Conservation (phyloP, 2,797 vertebrate genomes). For the Crenuchus spilurus region DNA sequence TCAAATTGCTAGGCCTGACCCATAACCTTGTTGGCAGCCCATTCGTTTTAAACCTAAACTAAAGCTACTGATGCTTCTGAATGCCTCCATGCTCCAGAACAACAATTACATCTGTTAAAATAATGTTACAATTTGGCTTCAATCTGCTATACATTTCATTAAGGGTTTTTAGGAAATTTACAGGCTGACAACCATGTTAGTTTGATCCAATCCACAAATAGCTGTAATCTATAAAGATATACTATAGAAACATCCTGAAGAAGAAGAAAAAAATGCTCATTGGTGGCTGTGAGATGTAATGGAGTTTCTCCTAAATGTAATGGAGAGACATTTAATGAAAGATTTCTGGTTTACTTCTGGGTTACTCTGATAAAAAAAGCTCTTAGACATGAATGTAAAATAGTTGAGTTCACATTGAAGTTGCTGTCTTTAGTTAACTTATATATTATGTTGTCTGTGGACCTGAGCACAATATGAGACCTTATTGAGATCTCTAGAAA, state of each 20-base stretch:
- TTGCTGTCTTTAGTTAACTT: too few species aligned
- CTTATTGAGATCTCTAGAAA: too few species aligned
- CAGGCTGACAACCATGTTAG: not conserved
- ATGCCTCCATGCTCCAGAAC: not conserved
- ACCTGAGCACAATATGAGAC: too few species aligned
- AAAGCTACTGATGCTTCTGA: slow-evolving; percentile 43
- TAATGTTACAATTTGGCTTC: not conserved
- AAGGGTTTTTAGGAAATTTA: not conserved
- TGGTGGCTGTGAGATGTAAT: too few species aligned
- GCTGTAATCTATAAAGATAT: not conserved
- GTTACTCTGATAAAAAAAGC: too few species aligned
- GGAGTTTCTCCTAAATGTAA: too few species aligned
- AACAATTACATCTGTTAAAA: slow-evolving; percentile 35
- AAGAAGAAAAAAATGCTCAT: too few species aligned
- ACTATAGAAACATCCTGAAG: not conserved
- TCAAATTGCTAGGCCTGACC: slow-evolving; percentile 68
- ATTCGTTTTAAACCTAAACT: slow-evolving; percentile 48
- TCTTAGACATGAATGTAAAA: too few species aligned
- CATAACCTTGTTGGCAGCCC: slow-evolving; percentile 60
- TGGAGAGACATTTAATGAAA: too few species aligned
- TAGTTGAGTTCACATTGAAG: too few species aligned
- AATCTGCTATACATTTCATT: slow-evolving; percentile 26
- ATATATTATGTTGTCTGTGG: too few species aligned
- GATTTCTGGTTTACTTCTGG: too few species aligned
- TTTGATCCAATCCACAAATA: not conserved